These are phyloP conservation scores for Tridacna crocea DNA, from an alignment of 2,888 invertebrate species.

Conservation along the genomic window DNA sequence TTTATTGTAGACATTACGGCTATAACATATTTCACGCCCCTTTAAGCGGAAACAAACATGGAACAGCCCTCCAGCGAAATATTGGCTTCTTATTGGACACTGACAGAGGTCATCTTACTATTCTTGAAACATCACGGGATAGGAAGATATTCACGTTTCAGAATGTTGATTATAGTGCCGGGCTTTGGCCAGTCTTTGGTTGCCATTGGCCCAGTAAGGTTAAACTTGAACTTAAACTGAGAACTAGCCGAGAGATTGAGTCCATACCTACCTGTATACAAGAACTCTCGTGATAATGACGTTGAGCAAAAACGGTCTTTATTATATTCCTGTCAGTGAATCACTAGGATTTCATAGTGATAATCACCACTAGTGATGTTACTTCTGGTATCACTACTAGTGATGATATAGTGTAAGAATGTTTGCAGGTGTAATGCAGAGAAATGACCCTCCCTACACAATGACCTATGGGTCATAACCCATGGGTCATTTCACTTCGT, in stretches of 20 bases:
- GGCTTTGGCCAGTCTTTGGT: slow-evolving; percentile 69
- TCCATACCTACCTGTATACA: slow-evolving; percentile 43
- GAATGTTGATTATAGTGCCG: slow-evolving; percentile 49
- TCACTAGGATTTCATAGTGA: too few species aligned
- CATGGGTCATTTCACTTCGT: too few species aligned
- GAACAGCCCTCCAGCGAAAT: slow-evolving; percentile 44
- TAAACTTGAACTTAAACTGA: slow-evolving; percentile 61
- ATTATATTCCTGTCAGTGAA: too few species aligned
- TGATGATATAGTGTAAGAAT: too few species aligned
- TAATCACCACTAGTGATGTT: too few species aligned
- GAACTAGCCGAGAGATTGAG: slow-evolving; percentile 57
- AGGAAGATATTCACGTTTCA: slow-evolving; percentile 59
- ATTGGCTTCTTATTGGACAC: slow-evolving; percentile 66
- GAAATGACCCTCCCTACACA: too few species aligned
- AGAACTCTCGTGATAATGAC: neutral
- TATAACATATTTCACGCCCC: slow-evolving; percentile 58
- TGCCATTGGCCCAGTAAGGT: slow-evolving; percentile 71
- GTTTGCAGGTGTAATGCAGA: too few species aligned
- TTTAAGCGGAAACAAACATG: slow-evolving; percentile 53
- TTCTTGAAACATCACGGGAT: slow-evolving; percentile 56
- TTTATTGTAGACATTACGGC: slow-evolving; percentile 66
- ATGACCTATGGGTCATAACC: too few species aligned
- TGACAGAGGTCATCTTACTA: slow-evolving; percentile 51
- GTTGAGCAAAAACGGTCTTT: too few species aligned
- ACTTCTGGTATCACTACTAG: too few species aligned